A percentile compares a stretch with the other conserved stretches of the same genome.
phyloP scores from a whole-genome alignment of 2,113 vertebrate genomes.

The Emberiza fucata region DNA sequence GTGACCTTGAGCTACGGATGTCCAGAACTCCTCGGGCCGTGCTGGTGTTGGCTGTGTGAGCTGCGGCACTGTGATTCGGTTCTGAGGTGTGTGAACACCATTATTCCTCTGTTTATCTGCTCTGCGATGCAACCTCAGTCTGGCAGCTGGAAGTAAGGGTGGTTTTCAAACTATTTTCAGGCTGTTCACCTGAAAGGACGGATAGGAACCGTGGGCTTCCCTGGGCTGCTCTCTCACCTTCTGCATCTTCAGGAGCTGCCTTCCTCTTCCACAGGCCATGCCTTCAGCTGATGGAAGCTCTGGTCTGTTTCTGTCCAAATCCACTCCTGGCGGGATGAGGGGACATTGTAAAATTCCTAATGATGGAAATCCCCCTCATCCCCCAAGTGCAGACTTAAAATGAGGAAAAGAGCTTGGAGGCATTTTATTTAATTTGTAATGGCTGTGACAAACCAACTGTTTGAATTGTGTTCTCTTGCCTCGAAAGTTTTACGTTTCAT shows the following conservation, averaged over 20 bases:
- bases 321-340: neutral
- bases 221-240: neutral
- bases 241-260: neutral
- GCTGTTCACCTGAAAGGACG: neutral
- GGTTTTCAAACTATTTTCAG: neutral
- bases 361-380: neutral
- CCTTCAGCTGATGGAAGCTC: neutral
- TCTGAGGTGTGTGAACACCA: rapidly evolving
- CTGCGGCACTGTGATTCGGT: neutral
- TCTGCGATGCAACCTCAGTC: neutral
- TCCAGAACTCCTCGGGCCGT: neutral
- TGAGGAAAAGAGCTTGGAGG: neutral
- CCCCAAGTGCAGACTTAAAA: neutral
- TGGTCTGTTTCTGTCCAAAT: neutral
- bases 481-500: neutral
- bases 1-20: neutral
- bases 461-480: neutral
- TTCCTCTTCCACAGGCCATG: neutral
- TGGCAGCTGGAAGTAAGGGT: neutral
- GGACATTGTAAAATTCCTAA: neutral
- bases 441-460: neutral
- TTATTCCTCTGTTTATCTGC: neutral
- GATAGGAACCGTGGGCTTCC: neutral
- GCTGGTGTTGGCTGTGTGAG: rapidly evolving
- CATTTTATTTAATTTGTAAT: neutral